Evolutionary conservation across 2,113 vertebrate species (phyloP), one percentile per base, ranked within the genome.

Genomic region (Hoplias malabaricus): DNA sequence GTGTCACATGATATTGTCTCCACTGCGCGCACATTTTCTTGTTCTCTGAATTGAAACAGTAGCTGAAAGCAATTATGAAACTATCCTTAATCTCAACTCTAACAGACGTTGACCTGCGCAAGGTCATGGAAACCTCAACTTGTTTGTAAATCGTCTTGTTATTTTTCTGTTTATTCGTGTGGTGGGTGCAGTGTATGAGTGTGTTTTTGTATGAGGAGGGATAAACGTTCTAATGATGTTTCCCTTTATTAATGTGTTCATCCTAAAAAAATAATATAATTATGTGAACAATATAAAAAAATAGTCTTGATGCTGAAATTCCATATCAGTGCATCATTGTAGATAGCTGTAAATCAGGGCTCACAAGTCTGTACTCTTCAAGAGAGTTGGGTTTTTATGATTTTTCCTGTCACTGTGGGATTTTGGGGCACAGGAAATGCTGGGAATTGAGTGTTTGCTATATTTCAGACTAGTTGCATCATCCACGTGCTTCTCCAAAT

Each of bases 111-210:
- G 31, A 21, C 61, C 70, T 38, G 68, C 62, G 43, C 75, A 65
- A 54, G 33, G 46, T 62, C 34, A 46, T 70, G 67, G 71, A 50
- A 43, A 57, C 54, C 21, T 66, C 69, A 59, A 62, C 68, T 67
- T 65, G 42, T 73, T 79, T 61, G 14, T 74, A 71, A 75, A 82
- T 79, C 61, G 19, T 38, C 59, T 62, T 57, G 42, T 54, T 59
- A 21, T 34, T 27, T 42, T 71, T 63, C 57, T 71, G 25, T 50
- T 73, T 25, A 61, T 25, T 65, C 61, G 14, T 59, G 46, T 13
- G 50, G 33, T 69, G 9, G 34, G 46, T 27, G 40, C 40, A 61
- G 68, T 53, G 34, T 12, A 53, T 50, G n/a, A n/a, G n/a, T n/a
- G n/a, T n/a, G n/a, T n/a, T n/a, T n/a, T n/a, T n/a, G n/a, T n/a